Evolutionary conservation across 1,140 invertebrate species (phyloP).

Genomic region (Trichomalopsis sarcophagae): DNA sequence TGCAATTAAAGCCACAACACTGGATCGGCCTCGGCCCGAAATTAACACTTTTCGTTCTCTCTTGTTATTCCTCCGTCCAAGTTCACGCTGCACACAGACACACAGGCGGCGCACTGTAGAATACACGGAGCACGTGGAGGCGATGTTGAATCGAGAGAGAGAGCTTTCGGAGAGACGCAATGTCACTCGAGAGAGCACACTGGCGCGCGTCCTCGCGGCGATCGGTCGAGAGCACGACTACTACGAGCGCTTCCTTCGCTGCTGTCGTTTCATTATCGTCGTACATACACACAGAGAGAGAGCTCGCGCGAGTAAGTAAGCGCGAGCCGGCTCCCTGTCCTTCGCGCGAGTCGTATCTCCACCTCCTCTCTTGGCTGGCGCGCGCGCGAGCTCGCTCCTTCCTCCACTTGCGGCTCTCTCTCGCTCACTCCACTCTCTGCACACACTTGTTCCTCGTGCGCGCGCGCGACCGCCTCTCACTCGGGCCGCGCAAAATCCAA

Average conservation of each 20-base stretch:
- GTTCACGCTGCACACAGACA: background rate
- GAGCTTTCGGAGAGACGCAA: background rate
- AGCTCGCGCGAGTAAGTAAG: background rate
- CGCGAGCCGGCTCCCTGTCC: background rate
- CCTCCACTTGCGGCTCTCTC: background rate
- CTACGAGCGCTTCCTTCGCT: background rate
- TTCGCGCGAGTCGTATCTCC: background rate
- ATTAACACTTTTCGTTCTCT: constrained; percentile 43
- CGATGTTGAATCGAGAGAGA: constrained; percentile 43
- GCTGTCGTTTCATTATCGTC: background rate
- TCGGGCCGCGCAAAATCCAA: background rate
- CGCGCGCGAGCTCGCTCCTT: background rate
- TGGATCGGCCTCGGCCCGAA: background rate
- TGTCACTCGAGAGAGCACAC: background rate
- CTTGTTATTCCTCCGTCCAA: background rate
- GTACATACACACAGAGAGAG: background rate
- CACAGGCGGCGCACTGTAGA: background rate
- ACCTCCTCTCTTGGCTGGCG: background rate
- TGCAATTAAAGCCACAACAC: constrained; percentile 1
- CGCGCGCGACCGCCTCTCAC: background rate
- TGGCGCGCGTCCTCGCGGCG: constrained; percentile 48
- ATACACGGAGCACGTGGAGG: constrained; percentile 3
- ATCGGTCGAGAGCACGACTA: background rate
- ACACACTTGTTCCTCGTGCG: background rate
- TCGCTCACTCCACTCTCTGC: background rate